Evolutionary conservation across 2,797 vertebrate species (phyloP), one percentile per base, ranked within the genome.

Genomic region (Xiphorhynchus erythropygius): DNA sequence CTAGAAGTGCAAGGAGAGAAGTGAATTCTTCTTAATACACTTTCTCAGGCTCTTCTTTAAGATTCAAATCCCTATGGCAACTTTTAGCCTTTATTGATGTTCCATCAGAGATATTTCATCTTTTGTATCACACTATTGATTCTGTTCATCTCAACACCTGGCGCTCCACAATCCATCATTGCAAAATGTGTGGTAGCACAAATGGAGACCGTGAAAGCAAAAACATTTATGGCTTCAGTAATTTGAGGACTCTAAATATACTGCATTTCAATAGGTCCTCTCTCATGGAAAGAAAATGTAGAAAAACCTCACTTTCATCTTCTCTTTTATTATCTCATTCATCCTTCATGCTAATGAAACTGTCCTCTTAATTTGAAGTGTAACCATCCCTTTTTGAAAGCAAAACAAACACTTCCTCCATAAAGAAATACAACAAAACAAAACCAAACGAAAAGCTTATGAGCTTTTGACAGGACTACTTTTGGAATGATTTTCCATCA

Each of bases 21-120:
- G 62, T 0, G 1, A 86, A 82, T 76, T 71, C 63, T 84, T 93
- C 79, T 89, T 77, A 84, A 88, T 60, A 87, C 17, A 84, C 37
- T 84, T 94, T 73, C 55, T 87, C 74, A 69, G 82, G 74, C 32
- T 90, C 70, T 90, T 93, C 63, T 76, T 89, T 70, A 89, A 89
- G 86, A 95, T 93, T 95, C 90, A 92, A 96, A 95, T 94, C 83
- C 86, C 90, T 82, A 12, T 41, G 59, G 93, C 44, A 96, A 94
- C 84, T 95, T 93, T 79, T 84, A 95, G 85, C 60, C 59, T 79
- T 94, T 93, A 95, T 56, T 93, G 88, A 95, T 93, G 77, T 96
- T 93, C 84, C 84, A 95, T 95, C 90, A 87, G 68, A 87, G 67
- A 76, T 93, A 84, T 91, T 95, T 95, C 74, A 65, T 89, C 83